Evolutionary conservation across 1,140 invertebrate genomes (phyloP).

Genomic region (Zaprionus ghesquierei): DNA sequence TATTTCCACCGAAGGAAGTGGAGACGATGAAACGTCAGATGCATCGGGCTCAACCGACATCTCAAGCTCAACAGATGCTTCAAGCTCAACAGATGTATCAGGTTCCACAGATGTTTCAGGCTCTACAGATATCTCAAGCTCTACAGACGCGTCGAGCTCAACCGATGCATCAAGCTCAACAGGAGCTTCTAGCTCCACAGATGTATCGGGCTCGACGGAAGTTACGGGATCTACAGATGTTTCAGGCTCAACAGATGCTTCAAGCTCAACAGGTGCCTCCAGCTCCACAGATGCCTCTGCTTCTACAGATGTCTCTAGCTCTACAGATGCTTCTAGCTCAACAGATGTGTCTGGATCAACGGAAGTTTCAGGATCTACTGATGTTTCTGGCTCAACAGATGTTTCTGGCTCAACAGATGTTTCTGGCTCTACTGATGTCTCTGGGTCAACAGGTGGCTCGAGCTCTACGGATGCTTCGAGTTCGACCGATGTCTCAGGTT

Average conservation of each 20-base stretch:
- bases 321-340: constrained; percentile 31
- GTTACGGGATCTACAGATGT: constrained; percentile 35
- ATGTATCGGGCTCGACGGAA: constrained; percentile 31
- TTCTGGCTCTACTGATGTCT: not conserved
- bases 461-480: constrained; percentile 21
- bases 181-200: not conserved
- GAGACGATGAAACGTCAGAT: constrained; percentile 53
- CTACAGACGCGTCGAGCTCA: constrained; percentile 36
- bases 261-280: constrained; percentile 21
- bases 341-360: constrained; percentile 21
- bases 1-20: constrained; percentile 69
- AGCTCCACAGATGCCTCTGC: constrained; percentile 17
- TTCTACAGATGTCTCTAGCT: constrained; percentile 27
- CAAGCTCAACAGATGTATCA: constrained; percentile 2
- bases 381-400: constrained; percentile 36
- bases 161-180: constrained; percentile 43
- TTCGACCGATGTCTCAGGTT: constrained; percentile 35
- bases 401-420: constrained; percentile 1
- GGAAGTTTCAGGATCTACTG: constrained; percentile 31
- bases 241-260: constrained; percentile 26
- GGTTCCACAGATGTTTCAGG: constrained; percentile 6
- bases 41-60: constrained; percentile 34
- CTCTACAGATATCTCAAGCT: constrained; percentile 16
- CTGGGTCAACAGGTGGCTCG: constrained; percentile 34
- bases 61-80: constrained; percentile 31